A percentile compares a stretch with the other conserved stretches of the same genome.
Evolutionary conservation across 2,888 invertebrate species (phyloP).

Genomic region (Agrotis clavis): DNA sequence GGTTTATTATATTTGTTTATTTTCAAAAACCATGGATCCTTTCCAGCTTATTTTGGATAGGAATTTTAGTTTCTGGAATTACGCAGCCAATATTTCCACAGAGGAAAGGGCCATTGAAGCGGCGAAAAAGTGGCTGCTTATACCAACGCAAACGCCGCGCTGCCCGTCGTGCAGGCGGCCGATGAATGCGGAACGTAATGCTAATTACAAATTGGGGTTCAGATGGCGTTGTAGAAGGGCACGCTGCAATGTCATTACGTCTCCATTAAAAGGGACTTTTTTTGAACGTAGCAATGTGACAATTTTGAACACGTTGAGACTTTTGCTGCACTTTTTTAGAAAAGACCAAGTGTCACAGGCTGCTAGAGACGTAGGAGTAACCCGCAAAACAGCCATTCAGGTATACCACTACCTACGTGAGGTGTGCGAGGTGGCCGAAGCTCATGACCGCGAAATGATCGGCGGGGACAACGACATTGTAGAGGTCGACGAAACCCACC

Average conservation of each 20-base stretch:
- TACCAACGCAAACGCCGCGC: conserved; percentile 3
- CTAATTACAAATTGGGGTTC: neutral
- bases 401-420: neutral
- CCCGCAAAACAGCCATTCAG: conserved; percentile 20
- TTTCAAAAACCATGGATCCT: neutral
- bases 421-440: conserved; percentile 25
- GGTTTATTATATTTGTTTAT: too few species aligned
- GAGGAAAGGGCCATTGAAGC: conserved; percentile 20
- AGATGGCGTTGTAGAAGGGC: conserved; percentile 1
- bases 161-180: conserved; percentile 2
- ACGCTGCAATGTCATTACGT: conserved; percentile 4
- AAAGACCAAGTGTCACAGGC: conserved; percentile 14
- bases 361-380: conserved; percentile 19
- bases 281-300: conserved; percentile 5
- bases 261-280: conserved; percentile 4
- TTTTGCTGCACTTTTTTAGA: conserved; percentile 2
- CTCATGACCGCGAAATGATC: conserved; percentile 22
- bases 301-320: neutral
- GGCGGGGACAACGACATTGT: conserved; percentile 25
- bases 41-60: neutral
- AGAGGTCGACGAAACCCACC: conserved; percentile 25
- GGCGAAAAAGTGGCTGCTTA: conserved; percentile 7
- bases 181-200: neutral
- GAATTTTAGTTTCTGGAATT: neutral
- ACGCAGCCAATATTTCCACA: neutral